phyloP scores from a whole-genome alignment of 2,888 invertebrate species.

The Brachyopa scutellaris region DNA sequence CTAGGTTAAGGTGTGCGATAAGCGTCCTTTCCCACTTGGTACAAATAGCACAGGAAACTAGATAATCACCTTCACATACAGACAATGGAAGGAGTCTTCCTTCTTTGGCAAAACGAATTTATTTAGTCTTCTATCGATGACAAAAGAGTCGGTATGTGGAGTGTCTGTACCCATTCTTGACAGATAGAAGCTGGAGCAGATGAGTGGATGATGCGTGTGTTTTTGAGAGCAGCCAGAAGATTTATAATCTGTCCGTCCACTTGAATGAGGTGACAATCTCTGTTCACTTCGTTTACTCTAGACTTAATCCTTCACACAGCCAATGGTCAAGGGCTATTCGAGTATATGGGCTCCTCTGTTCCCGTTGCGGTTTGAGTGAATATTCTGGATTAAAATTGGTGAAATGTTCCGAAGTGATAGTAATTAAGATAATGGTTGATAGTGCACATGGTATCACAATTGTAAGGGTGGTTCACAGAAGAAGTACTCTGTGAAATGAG shows the following conservation, averaged over 20 bases:
- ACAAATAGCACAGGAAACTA: slow-evolving; percentile 27
- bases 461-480: slow-evolving; percentile 7
- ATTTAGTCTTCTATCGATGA: slow-evolving; percentile 62
- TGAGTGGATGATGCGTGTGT: slow-evolving; percentile 56
- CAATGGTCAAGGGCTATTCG: slow-evolving; percentile 27
- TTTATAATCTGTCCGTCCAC: slow-evolving; percentile 65
- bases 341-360: slow-evolving; percentile 17
- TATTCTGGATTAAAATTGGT: slow-evolving; percentile 32
- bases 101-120: slow-evolving; percentile 57
- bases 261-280: slow-evolving; percentile 71
- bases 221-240: slow-evolving; percentile 61
- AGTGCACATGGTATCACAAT: slow-evolving; percentile 18
- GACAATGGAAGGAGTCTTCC: slow-evolving; percentile 46
- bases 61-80: slow-evolving; percentile 56
- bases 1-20: slow-evolving; percentile 49
- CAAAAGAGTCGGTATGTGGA: slow-evolving; percentile 14
- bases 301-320: slow-evolving; percentile 44
- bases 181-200: slow-evolving; percentile 36
- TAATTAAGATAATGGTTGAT: slow-evolving; percentile 55
- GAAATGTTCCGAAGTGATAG: slow-evolving; percentile 27
- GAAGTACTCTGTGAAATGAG: no score
- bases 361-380: slow-evolving; percentile 25
- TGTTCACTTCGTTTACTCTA: slow-evolving; percentile 65
- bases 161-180: slow-evolving; percentile 3
- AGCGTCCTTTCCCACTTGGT: slow-evolving; percentile 7